Evolutionary conservation across 2,797 vertebrate species (phyloP), one percentile per base, ranked within the genome.

Genomic region (Kryptopterus vitreolus): DNA sequence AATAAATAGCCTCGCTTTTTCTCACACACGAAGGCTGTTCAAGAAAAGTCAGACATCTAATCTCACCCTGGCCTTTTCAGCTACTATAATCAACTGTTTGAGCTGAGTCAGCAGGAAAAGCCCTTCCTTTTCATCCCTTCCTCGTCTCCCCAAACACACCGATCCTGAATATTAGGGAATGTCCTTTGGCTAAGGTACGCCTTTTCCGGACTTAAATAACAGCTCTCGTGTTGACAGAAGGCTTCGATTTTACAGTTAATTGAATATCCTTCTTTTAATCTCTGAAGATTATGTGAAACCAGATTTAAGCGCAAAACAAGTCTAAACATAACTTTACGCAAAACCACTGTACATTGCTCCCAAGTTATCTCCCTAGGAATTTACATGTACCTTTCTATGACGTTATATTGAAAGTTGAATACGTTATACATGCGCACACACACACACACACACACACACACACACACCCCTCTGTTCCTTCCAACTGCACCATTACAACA

Each of bases 21-120:
- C 72, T 26, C 33, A 75, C 73, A 38, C 48, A 69, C 33, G 46
- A 46, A 46, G 16, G 50, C 33, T 63, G 65, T 77, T 79, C 38
- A 81, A 68, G 43, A 66, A 82, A 81, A 82, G 73, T 69, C 81
- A 81, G 82, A 81, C 81, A 85, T 82, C 72, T 80, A 73, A 78
- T 81, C 76, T 65, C 66, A 35, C 20, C 33, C 76, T 79, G 78
- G 68, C 16, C 57, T 84, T 68, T 73, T 72, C 76, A 53, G 53
- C 69, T 81, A 74, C 81, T 77, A 77, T 78, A 80, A 85, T 87
- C 82, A 84, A 65, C 29, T 68, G 78, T 72, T 65, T 73, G 50
- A 68, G 73, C 70, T 26, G 77, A 86, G 70, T 83, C 81, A 85
- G 84, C 84, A 78, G 77, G 74, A 80, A 63, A 63, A 65, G 59